phyloP scores from a whole-genome alignment of 2,113 vertebrate genomes.

The Bombycilla garrulus region DNA sequence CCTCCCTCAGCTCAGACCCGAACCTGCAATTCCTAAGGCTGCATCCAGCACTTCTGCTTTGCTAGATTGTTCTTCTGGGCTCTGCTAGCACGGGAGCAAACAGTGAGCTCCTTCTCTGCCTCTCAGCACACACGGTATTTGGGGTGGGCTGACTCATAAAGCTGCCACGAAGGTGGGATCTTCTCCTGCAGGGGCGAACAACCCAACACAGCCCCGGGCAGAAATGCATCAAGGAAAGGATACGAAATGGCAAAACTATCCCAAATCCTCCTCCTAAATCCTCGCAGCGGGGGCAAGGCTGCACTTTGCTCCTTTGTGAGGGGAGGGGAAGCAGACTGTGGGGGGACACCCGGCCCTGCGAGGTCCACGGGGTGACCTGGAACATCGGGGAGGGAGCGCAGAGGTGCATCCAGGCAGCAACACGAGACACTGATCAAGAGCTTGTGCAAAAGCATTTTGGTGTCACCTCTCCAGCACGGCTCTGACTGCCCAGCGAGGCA shows the following conservation, averaged over 20 bases:
- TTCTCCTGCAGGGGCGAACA: neutral
- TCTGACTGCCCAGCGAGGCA: accelerated
- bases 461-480: accelerated
- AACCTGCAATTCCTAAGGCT: neutral
- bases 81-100: neutral
- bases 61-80: neutral
- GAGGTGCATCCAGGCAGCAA: neutral
- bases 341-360: accelerated
- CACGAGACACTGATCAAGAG: neutral
- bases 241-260: neutral
- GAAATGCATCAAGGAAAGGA: neutral
- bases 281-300: neutral
- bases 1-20: neutral
- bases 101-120: neutral
- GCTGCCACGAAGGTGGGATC: neutral
- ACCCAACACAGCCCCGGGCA: neutral
- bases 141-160: neutral
- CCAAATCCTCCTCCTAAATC: neutral
- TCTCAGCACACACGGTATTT: accelerated
- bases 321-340: neutral
- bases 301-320: neutral
- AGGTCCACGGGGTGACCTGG: accelerated
- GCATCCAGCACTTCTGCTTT: neutral
- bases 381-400: accelerated
- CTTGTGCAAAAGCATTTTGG: neutral